Evolutionary conservation across 2,113 vertebrate species (phyloP), one percentile per base, ranked within the genome.

Genomic region (Tetrao urogallus): DNA sequence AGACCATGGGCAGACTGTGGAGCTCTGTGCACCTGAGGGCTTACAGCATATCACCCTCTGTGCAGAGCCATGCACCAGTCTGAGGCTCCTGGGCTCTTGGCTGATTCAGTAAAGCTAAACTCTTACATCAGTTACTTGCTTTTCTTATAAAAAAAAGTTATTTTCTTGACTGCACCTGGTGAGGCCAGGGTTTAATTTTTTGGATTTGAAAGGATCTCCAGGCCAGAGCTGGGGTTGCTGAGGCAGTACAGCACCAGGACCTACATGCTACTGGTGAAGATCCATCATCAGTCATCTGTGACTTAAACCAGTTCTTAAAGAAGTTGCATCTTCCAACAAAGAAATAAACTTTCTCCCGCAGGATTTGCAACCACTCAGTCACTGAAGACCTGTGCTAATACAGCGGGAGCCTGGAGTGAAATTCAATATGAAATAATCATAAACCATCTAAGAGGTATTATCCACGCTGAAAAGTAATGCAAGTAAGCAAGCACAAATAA

Each of bases 1-100:
- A 9, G 9, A 2, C 24, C 1, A 48, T 4, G 60, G 30, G 17
- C 0, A 0, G n/a, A 3, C 18, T 2, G 0, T 1, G 8, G 40
- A 1, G 0, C 6, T 0, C 5, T 22, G 13, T 6, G 25, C 19
- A 56, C 70, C 5, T 13, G 25, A 5, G 0, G 1, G 43, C 11
- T 2, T 34, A 2, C 34, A 22, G 27, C 40, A 40, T 10, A 27
- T 9, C 71, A 14, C 32, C 24, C 30, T 3, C 36, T 6, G 11
- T 40, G 7, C 2, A 0, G 6, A 60, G 18, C 17, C 38, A 3
- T 2, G 28, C 3, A 5, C 42, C 50, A 7, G 14, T 7, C 4
- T 38, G 77, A 57, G 36, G 36, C 75, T 75, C 63, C 42, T 0
- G 0, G n/a, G 30, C 22, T 63, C 48, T 13, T 43, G 60, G 40